Evolutionary conservation across 2,113 vertebrate species (phyloP), one percentile per base, ranked within the genome.

Genomic region (Hippocampus guttulatus): DNA sequence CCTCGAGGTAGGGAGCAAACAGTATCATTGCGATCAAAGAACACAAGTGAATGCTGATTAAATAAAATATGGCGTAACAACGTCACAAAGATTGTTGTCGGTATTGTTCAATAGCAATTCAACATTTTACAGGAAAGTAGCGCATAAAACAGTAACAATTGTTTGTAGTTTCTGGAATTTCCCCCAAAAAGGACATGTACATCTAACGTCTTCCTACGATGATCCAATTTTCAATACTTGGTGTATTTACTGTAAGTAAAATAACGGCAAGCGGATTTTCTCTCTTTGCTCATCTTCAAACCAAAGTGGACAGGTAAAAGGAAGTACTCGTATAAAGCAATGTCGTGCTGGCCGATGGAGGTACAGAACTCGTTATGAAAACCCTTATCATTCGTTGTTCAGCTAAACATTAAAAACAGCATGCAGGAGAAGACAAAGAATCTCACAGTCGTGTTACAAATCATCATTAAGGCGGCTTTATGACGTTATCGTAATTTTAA

Each of bases 1-100:
- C 81, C 81, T 80, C 30, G 1, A 33, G 64, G 67, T 54, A 27
- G 58, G 2, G 9, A 73, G 70, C 41, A 79, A 64, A 78, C 75
- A 51, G 61, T 38, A 18, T 23, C 51, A 78, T 73, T n/a, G n/a
- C 64, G 63, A 62, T 76, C 69, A 30, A 77, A 52, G 63, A 79
- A 72, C 27, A 64, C 60, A 47, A 66, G 60, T 12, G 10, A 43
- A 64, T 23, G 11, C 41, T 23, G 23, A 15, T 6, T 5, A 10
- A 8, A 27, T 25, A 65, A 8, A 23, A 23, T 21, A n/a, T 38
- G 33, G 5, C 1, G 30, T n/a, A 54, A 54, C 4, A 15, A 61
- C 33, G 58, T 8, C 15, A 27, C 55, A 15, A 15, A 33, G 15
- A 33, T 61, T 33, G 40, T n/a, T 38, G 18, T 38, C 20, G 1